A percentile compares a stretch with the other conserved stretches of the same genome.
Conservation (phyloP, 2,113 vertebrate genomes). For the Brevimyrus niger region DNA sequence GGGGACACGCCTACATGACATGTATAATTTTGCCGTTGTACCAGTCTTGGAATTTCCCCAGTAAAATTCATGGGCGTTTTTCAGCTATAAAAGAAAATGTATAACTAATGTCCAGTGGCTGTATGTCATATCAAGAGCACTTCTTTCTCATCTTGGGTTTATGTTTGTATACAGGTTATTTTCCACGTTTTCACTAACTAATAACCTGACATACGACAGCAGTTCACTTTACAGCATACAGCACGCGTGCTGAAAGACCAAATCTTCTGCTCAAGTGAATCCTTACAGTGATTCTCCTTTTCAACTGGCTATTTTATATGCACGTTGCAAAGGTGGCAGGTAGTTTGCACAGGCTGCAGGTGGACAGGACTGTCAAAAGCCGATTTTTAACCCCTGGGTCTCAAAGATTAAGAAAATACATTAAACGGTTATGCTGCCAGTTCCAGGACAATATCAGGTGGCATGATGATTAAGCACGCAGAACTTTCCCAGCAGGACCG, state of each 20-base stretch:
- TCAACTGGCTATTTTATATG: slow-evolving; percentile 17
- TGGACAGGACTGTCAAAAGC: background rate
- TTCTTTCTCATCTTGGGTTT: background rate
- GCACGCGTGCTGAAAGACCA: background rate
- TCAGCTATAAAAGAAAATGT: background rate
- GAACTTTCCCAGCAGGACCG: background rate
- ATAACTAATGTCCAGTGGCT: background rate
- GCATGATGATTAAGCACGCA: background rate
- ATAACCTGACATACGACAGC: background rate
- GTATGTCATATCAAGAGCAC: background rate
- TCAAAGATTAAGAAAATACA: background rate
- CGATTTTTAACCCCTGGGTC: background rate
- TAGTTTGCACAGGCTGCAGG: background rate
- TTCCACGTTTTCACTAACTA: background rate
- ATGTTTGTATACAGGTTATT: background rate
- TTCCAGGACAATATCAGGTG: background rate
- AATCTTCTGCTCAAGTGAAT: background rate
- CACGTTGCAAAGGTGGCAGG: background rate
- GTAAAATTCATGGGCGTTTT: background rate
- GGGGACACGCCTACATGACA: background rate
- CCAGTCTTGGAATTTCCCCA: background rate
- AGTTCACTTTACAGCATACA: background rate
- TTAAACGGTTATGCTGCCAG: background rate
- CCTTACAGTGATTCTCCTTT: background rate
- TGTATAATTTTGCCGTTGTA: background rate